A percentile compares a stretch with the other conserved stretches of the same genome.
Conservation (phyloP, 2,113 vertebrate genomes). For the Acrocephalus kingi region DNA sequence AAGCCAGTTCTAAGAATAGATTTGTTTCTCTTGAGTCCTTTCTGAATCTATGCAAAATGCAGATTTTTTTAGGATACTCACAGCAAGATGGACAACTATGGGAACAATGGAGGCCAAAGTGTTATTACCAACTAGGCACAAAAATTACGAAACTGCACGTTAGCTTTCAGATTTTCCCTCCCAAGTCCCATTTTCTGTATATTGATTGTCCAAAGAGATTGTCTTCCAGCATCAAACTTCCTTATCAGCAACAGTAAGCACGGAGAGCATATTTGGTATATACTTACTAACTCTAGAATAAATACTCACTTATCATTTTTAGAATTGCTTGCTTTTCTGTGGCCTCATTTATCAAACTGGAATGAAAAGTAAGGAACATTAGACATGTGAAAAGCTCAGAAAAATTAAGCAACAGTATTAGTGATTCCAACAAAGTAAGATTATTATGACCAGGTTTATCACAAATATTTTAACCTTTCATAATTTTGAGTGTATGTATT, state of each 20-base stretch:
- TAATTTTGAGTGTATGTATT: neutral
- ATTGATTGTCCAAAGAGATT: neutral
- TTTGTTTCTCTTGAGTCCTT: neutral
- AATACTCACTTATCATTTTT: neutral
- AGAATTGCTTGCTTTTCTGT: neutral
- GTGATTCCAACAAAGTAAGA: neutral
- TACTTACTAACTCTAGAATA: neutral
- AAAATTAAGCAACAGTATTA: neutral
- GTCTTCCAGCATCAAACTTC: neutral
- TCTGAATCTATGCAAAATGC: neutral
- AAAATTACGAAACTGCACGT: neutral
- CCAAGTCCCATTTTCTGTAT: neutral
- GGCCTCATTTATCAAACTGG: neutral
- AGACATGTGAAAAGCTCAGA: neutral
- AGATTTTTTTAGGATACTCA: neutral
- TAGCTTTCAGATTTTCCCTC: neutral
- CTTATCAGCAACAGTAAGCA: neutral
- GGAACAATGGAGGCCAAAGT: neutral
- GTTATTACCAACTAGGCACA: neutral
- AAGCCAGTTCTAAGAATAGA: neutral
- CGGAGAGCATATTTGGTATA: neutral
- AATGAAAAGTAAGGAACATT: neutral
- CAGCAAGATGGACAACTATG: neutral
- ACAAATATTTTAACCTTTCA: neutral
- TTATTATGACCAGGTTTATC: neutral